Evolutionary conservation across 2,797 vertebrate genomes (phyloP), one percentile per base, ranked within the genome.

Genomic region (Thaleichthys pacificus): DNA sequence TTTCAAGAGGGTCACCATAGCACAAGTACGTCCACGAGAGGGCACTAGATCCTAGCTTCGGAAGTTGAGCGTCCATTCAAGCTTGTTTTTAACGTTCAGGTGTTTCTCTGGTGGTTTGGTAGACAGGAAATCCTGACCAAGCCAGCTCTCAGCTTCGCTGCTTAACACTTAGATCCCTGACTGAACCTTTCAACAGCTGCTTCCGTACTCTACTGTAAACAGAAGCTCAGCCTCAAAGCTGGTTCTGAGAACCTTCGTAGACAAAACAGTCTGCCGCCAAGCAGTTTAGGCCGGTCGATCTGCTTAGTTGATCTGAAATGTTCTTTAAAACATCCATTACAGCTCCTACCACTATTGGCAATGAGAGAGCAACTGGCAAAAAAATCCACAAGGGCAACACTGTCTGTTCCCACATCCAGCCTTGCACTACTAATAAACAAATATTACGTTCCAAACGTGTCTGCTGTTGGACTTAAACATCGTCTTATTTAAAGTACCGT

Each of bases 71-170:
- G 56, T 54, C 67, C 65, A n/a, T 56, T 15, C 19, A 17, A 56
- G 19, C 19, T 56, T 6, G 51, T n/a, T 56, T n/a, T n/a, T 56
- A 3, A 4, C 19, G 3, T 26, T 67, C 7, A 26, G 22, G 24
- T 24, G 14, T 24, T 26, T 14, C 21, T 51, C n/a, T 38, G n/a
- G 38, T 51, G 30, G 77, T 73, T 77, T 80, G 88, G 79, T 82
- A 47, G 11, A 81, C 84, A 70, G 80, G 71, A 71, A 80, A 72
- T 47, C 5, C 24, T 61, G 68, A 81, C 77, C 75, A 58, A 11
- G 19, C 78, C 26, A 17, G 80, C 77, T 74, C 42, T 76, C 60
- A 83, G 64, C 60, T 63, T 14, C 19, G 22, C 42, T 26, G 64
- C 42, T 17, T 2, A 14, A 26, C 17, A 61, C 66, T 67, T 51